Base-by-base conservation (phyloP, 1,140 invertebrate genomes). In the Plectrocnemia conspersa region DNA sequence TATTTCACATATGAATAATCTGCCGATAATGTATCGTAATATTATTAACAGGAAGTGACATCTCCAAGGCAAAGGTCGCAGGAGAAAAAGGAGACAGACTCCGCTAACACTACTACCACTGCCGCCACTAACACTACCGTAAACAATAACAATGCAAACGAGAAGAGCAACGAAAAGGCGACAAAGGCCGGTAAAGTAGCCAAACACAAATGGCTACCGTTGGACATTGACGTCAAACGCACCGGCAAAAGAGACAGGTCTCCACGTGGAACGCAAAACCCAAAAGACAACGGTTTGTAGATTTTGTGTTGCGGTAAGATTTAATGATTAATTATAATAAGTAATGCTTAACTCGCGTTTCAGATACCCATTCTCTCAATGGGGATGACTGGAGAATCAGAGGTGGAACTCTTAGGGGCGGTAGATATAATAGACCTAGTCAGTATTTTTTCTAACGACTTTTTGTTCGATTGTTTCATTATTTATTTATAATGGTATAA, bases 341-440 rank as follows among this genome's bases (percentile, higher is more conserved):
- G 27, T 29, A 7, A 7, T 6, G 27, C n/a, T 52, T 52, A 19
- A 52, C n/a, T 41, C 18, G 36, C 9, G 16, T 52, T 52, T 41
- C 27, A 56, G 58, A 61, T 50, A 49, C 58, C 1, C 58, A 61
- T 38, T 61, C 58, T 1, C 35, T 61, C 11, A 61, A 61, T 32
- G 58, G 58, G 10, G 58, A 61, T 13, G 58, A 61, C 22, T 61
- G 58, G 58, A 24, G 54, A 42, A 15, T 49, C 1, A 27, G 53
- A 22, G 46, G 32, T 7, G 41, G 53, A 15, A 25, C 49, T 3
- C 23, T 35, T 10, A 25, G 56, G 19, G 49, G 49, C 3, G 49
- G 40, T 18, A 45, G 57, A 3, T 59, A 59, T 32, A 46, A 45
- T 15, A 42, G 58, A 46, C n/a, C 58, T 19, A 48, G 58, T 59